Base-by-base conservation (phyloP, 64 coral and sea anemone genomes). In the Hydrozoanthus tunicans region DNA sequence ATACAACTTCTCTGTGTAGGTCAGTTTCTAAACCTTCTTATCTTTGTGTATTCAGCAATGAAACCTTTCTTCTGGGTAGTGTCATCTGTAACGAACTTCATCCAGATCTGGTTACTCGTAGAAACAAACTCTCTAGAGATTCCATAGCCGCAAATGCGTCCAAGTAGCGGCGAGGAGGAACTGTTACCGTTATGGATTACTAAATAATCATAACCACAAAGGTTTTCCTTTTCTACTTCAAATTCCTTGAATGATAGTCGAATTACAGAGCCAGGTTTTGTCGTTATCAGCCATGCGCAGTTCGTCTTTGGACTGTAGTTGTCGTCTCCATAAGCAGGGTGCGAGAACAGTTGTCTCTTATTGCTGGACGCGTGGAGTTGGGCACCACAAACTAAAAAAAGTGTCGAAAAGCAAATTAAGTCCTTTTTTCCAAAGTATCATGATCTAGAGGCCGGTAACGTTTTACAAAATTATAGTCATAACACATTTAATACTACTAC, bases 161-260 rank as follows among this genome's bases (percentile, higher is more conserved):
- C 96, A 20, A 99, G 62, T 6, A 79, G 59, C 14, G 96, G 92
- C 7, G 96, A 82, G 4, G 89, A 81, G 0, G 76, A 81, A 32
- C 90, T 93, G 27, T 73, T 92, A 4, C 96, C 96, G 25, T 99
- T 92, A 7, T 77, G 83, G 53, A 99, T 90, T 4, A 60, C 70
- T 51, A 99, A 90, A 55, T 81, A 89, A 68, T 99, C 96, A 15
- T 93, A 95, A 14, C 73, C 90, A 90, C 96, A 99, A 25, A 81
- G 81, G 20, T 90, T 80, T 26, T 99, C 94, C 2, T 90, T 92
- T 27, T 99, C 96, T 9, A 99, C 17, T 23, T 99, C 96, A 52
- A 99, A 99, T 26, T 93, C 78, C 26, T 92, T 93, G 75, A 99
- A 96, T 76, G 89, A 86, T 6, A 99, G 83, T 52, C 76, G 80